phyloP scores from a whole-genome alignment of 2,113 vertebrate species.

The Fulica atra region DNA sequence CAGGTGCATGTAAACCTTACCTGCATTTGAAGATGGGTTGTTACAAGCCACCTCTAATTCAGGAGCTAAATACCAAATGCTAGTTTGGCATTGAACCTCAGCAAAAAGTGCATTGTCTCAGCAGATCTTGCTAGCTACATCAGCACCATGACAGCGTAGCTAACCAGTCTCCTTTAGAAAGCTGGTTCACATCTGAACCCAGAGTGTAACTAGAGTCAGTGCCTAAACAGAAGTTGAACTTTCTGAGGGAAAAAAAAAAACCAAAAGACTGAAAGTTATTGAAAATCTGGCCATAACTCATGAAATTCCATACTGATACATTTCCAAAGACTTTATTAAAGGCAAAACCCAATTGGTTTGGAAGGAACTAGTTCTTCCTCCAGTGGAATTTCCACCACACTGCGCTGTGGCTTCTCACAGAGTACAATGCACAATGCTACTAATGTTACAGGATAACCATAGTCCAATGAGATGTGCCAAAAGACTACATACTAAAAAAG shows the following conservation, averaged over 20 bases:
- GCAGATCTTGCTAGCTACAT: neutral
- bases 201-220: neutral
- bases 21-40: neutral
- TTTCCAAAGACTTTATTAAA: neutral
- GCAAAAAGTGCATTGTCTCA: neutral
- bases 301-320: neutral
- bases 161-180: neutral
- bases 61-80: neutral
- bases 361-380: neutral
- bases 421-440: neutral
- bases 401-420: neutral
- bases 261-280: neutral
- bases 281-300: neutral
- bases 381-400: neutral
- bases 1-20: neutral
- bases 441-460: constrained; percentile 2
- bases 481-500: constrained; percentile 6
- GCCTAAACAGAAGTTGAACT: neutral
- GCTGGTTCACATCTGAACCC: neutral
- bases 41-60: neutral
- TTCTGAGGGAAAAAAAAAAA: neutral
- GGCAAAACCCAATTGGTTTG: neutral
- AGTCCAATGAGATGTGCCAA: constrained; percentile 3
- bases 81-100: neutral
- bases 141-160: neutral